Conservation (phyloP, 2,113 vertebrate species). For the Mirza zaza region DNA sequence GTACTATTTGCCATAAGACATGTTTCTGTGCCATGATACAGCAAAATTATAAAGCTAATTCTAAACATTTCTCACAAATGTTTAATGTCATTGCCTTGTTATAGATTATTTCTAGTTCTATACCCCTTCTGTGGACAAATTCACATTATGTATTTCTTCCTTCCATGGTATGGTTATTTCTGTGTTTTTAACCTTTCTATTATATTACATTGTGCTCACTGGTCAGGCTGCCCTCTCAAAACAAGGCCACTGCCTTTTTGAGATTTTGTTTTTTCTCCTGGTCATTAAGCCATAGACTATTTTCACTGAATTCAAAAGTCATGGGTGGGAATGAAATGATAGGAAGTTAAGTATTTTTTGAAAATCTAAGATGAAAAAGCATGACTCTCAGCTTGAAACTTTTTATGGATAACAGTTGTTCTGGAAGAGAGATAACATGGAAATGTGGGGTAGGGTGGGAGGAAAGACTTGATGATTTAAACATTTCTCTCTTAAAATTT, state of each 20-base stretch:
- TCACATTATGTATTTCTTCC: not conserved
- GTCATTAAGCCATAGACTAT: slow-evolving; percentile 1
- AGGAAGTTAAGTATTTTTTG: slow-evolving; percentile 44
- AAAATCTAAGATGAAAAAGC: slow-evolving; percentile 61
- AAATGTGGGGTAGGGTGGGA: not conserved
- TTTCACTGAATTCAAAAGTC: slow-evolving; percentile 28
- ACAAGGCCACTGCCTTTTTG: not conserved
- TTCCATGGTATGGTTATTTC: not conserved
- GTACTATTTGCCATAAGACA: not conserved
- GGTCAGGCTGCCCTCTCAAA: not conserved
- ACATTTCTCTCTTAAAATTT: not conserved
- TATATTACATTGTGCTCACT: not conserved
- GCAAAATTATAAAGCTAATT: not conserved
- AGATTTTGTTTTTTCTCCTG: not conserved
- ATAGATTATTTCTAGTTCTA: not conserved
- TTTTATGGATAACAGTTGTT: slow-evolving; percentile 53
- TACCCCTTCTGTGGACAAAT: not conserved
- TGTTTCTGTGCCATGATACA: not conserved
- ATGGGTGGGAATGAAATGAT: not conserved
- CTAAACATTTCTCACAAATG: not conserved
- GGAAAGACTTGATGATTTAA: not conserved
- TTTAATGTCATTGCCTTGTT: not conserved
- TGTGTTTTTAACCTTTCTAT: not conserved
- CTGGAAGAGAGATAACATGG: slow-evolving; percentile 26
- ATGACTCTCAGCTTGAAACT: not conserved